Evolutionary conservation across 2,113 vertebrate genomes (phyloP), one percentile per base, ranked within the genome.

Genomic region (Grallaria varia): DNA sequence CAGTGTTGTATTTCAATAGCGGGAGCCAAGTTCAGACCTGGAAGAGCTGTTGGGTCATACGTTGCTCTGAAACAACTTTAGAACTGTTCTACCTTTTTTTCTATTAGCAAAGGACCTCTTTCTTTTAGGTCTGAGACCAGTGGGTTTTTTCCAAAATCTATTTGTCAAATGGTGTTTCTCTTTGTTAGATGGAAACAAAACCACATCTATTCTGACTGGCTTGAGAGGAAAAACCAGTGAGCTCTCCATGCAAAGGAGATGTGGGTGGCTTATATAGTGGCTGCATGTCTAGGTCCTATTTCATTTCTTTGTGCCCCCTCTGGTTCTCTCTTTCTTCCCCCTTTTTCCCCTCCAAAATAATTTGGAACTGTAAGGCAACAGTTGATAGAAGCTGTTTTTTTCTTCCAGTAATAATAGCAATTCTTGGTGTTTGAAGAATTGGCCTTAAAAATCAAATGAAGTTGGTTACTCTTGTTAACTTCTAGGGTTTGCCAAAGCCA

Each of bases 171-270:
- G 74, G 81, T 91, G 49, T 59, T 76, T 94, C 31, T 89, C 58
- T 93, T 84, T 81, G 79, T 92, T 90, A 77, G 74, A 35, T 80
- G 55, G 50, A 87, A 89, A 92, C 85, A 93, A 92, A 85, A 11
- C 49, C 49, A 53, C 18, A 9, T 94, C 78, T 95, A 67, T 95
- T 94, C 50, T 58, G 44, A 37, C 33, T 56, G 40, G 50, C 53
- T 80, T 62, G 52, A 82, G 66, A 31, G 33, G 23, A 16, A 45
- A 60, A 78, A 67, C 4, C 60, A 67, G 12, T 17, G 35, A 92
- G 79, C 14, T 88, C 22, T 94, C 62, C 59, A 22, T 42, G 49
- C 42, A 59, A 31, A 74, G 59, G 59, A 49, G 44, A 14, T 64
- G 28, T 69, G 49, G 24, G 49, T 66, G 87, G 45, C 53, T 90